A percentile compares a stretch with the other conserved stretches of the same genome.
phyloP scores from a whole-genome alignment of 2,113 vertebrate species.

The Melanotaenia duboulayi region DNA sequence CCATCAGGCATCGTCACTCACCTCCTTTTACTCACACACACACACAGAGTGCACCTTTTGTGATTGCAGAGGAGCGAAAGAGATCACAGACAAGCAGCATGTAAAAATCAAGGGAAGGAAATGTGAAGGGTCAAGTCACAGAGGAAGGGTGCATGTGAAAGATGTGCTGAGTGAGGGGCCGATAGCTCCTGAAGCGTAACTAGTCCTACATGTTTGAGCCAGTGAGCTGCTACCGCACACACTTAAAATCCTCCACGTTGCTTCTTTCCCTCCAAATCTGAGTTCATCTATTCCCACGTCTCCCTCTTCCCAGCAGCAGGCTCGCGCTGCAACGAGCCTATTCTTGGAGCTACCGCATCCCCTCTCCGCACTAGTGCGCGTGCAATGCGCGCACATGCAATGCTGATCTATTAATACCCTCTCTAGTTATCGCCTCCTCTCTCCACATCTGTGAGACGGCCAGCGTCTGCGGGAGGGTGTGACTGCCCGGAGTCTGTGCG shows the following conservation, averaged over 20 bases:
- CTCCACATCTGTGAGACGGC: slow-evolving; percentile 74
- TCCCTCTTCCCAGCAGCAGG: slow-evolving; percentile 54
- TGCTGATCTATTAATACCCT: slow-evolving; percentile 75
- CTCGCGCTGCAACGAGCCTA: slow-evolving; percentile 56
- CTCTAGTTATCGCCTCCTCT: slow-evolving; percentile 71
- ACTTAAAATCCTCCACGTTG: not conserved
- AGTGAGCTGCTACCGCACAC: not conserved
- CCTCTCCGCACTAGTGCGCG: slow-evolving; percentile 41
- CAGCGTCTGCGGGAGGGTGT: slow-evolving; percentile 60
- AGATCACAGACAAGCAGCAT: slow-evolving; percentile 6
- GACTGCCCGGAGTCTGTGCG: slow-evolving; percentile 37
- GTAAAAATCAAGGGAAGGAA: slow-evolving; percentile 19
- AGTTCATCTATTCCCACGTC: slow-evolving; percentile 53
- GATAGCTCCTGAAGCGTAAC: slow-evolving; percentile 14
- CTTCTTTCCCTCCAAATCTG: slow-evolving; percentile 53
- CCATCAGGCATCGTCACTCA: slow-evolving; percentile 57
- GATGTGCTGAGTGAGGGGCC: slow-evolving; percentile 37
- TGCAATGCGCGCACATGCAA: slow-evolving; percentile 30
- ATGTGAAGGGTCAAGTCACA: slow-evolving; percentile 23
- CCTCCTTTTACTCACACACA: slow-evolving; percentile 20
- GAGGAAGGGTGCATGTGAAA: slow-evolving; percentile 36
- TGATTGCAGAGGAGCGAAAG: slow-evolving; percentile 15
- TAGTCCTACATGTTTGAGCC: slow-evolving; percentile 21
- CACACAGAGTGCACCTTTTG: slow-evolving; percentile 27
- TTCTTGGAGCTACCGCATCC: slow-evolving; percentile 72